phyloP scores from a whole-genome alignment of 2,113 vertebrate species.

The Saguinus imperator region DNA sequence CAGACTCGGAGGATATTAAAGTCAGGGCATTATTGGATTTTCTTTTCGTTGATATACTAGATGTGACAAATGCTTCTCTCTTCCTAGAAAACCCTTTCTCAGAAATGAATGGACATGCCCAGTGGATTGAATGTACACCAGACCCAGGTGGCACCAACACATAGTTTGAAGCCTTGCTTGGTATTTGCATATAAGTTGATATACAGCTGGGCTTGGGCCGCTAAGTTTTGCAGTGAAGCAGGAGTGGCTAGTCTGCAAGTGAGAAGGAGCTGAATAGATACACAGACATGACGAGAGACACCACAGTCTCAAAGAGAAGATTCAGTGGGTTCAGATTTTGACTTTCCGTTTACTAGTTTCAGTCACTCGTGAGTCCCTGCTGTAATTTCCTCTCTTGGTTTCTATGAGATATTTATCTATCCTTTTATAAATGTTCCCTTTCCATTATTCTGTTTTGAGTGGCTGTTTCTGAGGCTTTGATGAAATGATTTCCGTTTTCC shows the following conservation, averaged over 20 bases:
- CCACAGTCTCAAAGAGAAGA: background rate
- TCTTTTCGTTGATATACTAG: background rate
- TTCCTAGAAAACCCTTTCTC: background rate
- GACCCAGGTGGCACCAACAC: background rate
- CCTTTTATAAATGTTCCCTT: background rate
- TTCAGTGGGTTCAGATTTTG: background rate
- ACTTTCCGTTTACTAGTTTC: background rate
- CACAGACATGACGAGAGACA: background rate
- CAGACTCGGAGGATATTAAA: background rate
- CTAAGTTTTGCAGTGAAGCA: background rate
- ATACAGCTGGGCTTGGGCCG: background rate
- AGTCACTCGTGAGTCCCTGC: background rate
- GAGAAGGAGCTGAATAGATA: background rate
- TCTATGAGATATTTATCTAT: background rate
- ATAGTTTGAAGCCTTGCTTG: background rate
- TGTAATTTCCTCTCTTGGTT: background rate
- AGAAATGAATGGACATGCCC: background rate
- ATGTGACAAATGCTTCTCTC: background rate
- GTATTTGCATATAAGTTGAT: background rate
- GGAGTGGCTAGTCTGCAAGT: background rate
- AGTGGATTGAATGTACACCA: background rate
- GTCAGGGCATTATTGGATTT: background rate
- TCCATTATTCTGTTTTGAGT: background rate
- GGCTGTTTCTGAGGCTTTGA: background rate
- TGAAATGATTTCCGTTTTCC: background rate